Base-by-base conservation (phyloP, 2,113 vertebrate species). In the Loxodonta africana region DNA sequence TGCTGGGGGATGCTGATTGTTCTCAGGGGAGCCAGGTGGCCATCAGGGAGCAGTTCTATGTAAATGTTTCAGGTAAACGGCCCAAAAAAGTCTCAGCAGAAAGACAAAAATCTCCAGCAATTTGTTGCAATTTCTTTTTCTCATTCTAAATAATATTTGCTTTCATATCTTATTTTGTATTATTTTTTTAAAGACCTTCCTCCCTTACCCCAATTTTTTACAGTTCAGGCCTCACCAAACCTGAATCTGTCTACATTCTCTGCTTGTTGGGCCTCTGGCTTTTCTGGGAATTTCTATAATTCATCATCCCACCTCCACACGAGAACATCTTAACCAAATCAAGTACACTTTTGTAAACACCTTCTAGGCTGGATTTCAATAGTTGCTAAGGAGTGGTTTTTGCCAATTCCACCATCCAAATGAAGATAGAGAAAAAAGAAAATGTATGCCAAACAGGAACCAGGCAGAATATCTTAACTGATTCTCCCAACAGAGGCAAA, bases 31-130 rank as follows among this genome's bases (percentile, higher is more conserved):
- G 57, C 48, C 48, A 46, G 51, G 3, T 4, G 51, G 53, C 86
- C 86, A 76, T 83, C 85, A 83, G 91, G 63, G 95, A 89, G 83
- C 21, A 15, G 7, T 41, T 46, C 62, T 87, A 12, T 15, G 51
- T 81, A 82, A 88, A 83, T 46, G 51, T 48, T 83, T 67, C 93
- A 95, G 41, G 28, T 82, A 89, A 87, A 82, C 14, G n/a, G 78
- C 92, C 84, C 95, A 83, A 89, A 80, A 60, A 60, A 63, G 67
- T 8, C 57, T 71, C 91, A 62, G 63, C 14, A 33, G 28, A 80
- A 77, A 74, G 69, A 87, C 11, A 26, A 5, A 46, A 37, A 53
- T 33, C 20, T 53, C 48, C 30, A 51, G 25, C 26, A 74, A 48
- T 46, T 2, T 20, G 4, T 18, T 37, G 7, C 53, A 15, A 60